phyloP scores from a whole-genome alignment of 1,140 invertebrate genomes.

The Calliopsis andreniformis region DNA sequence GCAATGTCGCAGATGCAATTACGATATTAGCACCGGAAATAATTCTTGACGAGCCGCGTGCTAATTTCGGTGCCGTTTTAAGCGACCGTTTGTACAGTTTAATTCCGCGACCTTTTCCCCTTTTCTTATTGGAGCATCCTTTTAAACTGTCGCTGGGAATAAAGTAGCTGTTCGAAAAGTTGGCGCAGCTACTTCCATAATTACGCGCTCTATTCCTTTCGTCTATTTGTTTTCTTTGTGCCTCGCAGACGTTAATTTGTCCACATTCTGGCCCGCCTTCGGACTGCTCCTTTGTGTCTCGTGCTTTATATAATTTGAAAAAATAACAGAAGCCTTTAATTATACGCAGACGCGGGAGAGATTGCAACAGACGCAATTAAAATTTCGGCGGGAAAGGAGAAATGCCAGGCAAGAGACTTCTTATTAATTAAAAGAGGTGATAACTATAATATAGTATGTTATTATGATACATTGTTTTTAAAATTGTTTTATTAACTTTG shows the following conservation, averaged over 20 bases:
- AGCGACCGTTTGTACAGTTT: background rate
- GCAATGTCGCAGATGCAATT: background rate
- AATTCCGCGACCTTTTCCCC: background rate
- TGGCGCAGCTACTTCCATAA: background rate
- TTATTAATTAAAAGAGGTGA: background rate
- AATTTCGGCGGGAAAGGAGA: background rate
- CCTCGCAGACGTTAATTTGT: slow-evolving; percentile 5
- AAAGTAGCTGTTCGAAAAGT: slow-evolving; percentile 1
- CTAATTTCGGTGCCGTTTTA: background rate
- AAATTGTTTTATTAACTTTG: too few relatives aligned
- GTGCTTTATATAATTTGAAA: background rate
- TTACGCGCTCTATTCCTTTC: background rate
- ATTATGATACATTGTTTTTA: too few relatives aligned
- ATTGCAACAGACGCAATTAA: background rate
- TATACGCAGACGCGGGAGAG: background rate
- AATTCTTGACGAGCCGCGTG: background rate
- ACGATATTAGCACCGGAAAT: background rate
- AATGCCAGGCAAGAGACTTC: background rate
- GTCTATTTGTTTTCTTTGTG: background rate
- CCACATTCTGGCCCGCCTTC: background rate
- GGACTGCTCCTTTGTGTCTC: background rate
- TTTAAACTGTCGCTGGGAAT: background rate
- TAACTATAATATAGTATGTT: too few relatives aligned
- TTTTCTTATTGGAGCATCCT: background rate
- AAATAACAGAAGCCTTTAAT: slow-evolving; percentile 16